Evolutionary conservation across 1,140 invertebrate genomes (phyloP).

Genomic region (Antheraea mylitta): DNA sequence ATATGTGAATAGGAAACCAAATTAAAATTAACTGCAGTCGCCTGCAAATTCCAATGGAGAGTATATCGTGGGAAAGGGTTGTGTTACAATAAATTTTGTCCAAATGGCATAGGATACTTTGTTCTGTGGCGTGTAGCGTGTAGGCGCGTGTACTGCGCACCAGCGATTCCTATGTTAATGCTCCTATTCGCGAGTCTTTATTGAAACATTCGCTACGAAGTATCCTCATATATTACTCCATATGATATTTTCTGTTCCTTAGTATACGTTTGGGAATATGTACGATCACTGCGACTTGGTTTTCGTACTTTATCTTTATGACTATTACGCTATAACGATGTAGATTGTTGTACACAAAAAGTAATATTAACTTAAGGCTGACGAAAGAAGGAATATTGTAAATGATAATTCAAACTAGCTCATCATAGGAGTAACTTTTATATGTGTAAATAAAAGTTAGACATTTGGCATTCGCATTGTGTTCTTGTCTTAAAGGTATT

Average conservation of each 20-base stretch:
- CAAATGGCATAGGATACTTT: neutral
- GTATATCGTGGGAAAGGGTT: neutral
- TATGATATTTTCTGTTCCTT: neutral
- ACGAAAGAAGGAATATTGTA: no score
- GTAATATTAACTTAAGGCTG: no score
- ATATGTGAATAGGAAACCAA: no score
- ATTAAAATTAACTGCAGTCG: no score
- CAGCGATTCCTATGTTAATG: neutral
- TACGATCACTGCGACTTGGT: neutral
- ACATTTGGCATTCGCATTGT: no score
- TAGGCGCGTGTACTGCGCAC: neutral
- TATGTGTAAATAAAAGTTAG: no score
- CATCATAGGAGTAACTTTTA: no score
- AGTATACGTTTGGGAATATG: neutral
- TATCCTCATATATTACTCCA: neutral
- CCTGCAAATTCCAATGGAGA: neutral
- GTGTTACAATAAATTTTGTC: neutral
- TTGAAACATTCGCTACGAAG: neutral
- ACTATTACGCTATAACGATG: neutral
- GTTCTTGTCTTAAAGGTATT: no score
- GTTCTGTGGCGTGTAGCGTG: neutral
- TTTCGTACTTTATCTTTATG: neutral
- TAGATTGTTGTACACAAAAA: no score
- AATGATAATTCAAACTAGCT: no score
- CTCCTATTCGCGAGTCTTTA: neutral